Conservation (phyloP, 2,113 vertebrate genomes). For the Erythrocercus mccallii region DNA sequence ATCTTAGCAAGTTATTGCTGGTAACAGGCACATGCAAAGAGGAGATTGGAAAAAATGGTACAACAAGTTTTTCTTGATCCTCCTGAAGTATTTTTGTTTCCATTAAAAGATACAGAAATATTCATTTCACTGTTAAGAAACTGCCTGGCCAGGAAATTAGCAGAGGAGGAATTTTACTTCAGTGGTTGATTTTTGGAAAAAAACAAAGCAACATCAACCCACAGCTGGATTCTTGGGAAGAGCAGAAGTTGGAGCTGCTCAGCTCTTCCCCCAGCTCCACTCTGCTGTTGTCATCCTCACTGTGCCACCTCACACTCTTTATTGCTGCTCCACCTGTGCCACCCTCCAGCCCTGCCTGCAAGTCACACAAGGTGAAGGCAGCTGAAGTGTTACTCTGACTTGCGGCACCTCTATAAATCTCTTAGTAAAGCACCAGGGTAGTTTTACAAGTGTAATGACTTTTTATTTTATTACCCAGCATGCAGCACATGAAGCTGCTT, state of each 20-base stretch:
- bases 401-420: slow-evolving; percentile 37
- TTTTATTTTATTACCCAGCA: slow-evolving; percentile 37
- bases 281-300: not conserved
- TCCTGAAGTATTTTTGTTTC: slow-evolving; percentile 36
- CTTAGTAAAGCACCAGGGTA: not conserved
- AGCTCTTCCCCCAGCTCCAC: not conserved
- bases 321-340: not conserved
- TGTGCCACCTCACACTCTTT: not conserved
- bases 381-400: slow-evolving; percentile 18
- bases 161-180: not conserved
- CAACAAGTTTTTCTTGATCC: not conserved
- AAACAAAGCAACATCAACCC: not conserved
- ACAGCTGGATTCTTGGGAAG: not conserved
- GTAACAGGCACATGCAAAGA: slow-evolving; percentile 9
- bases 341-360: not conserved
- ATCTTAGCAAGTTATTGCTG: slow-evolving; percentile 40
- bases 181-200: not conserved
- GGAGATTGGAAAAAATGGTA: slow-evolving; percentile 29
- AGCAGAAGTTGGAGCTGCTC: not conserved
- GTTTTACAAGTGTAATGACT: slow-evolving; percentile 33
- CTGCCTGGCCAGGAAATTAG: not conserved
- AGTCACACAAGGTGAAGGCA: slow-evolving; percentile 38
- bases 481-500: slow-evolving; percentile 10
- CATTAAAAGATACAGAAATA: slow-evolving; percentile 20
- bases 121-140: not conserved